Evolutionary conservation across 2,888 invertebrate genomes (phyloP), one percentile per base, ranked within the genome.

Genomic region (Heliconius charithonia): DNA sequence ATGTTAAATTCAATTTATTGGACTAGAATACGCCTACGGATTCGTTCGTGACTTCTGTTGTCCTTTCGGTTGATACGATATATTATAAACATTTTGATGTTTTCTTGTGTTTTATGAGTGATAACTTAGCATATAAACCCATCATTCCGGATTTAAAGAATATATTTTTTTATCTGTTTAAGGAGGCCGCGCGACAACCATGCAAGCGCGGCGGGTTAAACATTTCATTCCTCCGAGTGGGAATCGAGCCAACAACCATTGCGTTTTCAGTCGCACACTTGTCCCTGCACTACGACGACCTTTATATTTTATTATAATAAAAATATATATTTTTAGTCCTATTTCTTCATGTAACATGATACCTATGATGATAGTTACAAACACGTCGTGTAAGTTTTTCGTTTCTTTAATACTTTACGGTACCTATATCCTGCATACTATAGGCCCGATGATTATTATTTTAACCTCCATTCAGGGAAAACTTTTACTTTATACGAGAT

Each of bases 11-110:
- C 62, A 45, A 59, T 78, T 67, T 41, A 27, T 74, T 67, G 45
- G 73, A 77, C 72, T 78, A 67, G 65, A 74, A 29, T n/a, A 78
- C 77, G 77, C 77, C 77, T 74, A 78, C 77, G 67, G 73, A 12
- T 66, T 66, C 32, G 77, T 78, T 67, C 73, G 77, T 77, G 77
- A 73, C 66, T 65, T 27, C 56, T 66, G 77, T 73, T 56, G 41
- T 29, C 70, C 62, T 70, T 41, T 63, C 71, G 59, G 37, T 70
- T 41, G 69, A 7, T 67, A 67, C 45, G 25, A 41, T 13, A 45
- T 69, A 51, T 51, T 51, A 69, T 69, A 37, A 9, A 37, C 9
- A 7, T 67, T 76, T 69, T 76, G 51, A 19, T 51, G 69, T 25
- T 62, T 63, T 27, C n/a, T 67, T 37, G 37, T 3, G 66, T 29